A percentile compares a stretch with the other conserved stretches of the same genome.
Conservation (phyloP, 2,888 invertebrate species). For the Pristionchus maxplancki region DNA sequence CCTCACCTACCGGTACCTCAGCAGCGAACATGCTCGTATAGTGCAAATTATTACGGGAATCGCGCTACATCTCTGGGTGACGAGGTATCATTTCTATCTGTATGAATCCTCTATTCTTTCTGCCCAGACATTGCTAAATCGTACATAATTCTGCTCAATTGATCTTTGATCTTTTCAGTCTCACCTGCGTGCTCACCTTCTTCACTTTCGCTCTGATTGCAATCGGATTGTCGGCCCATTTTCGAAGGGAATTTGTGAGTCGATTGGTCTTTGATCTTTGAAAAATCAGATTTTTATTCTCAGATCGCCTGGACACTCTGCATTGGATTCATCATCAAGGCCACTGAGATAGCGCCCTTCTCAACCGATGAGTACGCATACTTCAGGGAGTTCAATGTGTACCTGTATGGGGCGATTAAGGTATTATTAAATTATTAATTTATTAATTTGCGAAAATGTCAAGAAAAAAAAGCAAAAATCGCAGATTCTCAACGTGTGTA, state of each 20-base stretch:
- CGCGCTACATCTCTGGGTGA: background rate
- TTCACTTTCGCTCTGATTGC: background rate
- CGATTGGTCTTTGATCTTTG: constrained; percentile 22
- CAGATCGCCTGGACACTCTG: constrained; percentile 42
- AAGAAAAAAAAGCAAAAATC: background rate
- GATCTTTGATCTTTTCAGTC: constrained; percentile 38
- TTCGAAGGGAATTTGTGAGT: background rate
- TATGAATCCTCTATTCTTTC: background rate
- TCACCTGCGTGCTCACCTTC: background rate
- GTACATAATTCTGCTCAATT: background rate
- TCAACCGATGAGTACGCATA: constrained; percentile 61
- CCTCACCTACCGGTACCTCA: background rate
- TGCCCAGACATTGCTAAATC: background rate
- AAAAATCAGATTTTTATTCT: background rate
- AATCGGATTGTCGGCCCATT: background rate
- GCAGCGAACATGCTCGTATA: background rate
- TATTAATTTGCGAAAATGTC: no score
- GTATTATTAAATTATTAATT: constrained; percentile 54
- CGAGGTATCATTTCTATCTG: background rate
- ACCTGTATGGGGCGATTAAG: constrained; percentile 72
- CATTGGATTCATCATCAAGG: constrained; percentile 52
- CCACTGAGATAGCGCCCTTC: constrained; percentile 62
- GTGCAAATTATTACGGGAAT: background rate
- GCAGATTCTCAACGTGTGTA: constrained; percentile 68
- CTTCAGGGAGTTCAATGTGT: constrained; percentile 75